Evolutionary conservation across 92 coral and sea anemone genomes (phyloP).

Genomic region (Anthopleura xanthogrammica): DNA sequence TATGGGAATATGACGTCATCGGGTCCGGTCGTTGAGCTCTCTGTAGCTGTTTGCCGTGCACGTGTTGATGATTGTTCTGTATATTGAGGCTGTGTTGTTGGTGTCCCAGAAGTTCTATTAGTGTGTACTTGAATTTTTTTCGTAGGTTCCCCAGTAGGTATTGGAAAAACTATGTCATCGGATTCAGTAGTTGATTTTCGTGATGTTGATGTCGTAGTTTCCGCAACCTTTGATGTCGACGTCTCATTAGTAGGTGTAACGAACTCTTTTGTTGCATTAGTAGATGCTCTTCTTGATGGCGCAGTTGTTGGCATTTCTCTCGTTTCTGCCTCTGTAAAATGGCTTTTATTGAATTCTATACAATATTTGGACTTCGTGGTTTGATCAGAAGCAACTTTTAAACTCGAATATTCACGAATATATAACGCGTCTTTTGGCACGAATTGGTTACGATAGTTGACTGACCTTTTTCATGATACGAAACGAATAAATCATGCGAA

Average conservation of each 20-base stretch:
- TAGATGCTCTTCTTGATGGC: neutral
- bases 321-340: conserved; percentile 20
- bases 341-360: conserved; percentile 11
- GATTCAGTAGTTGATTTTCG: neutral
- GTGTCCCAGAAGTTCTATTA: neutral
- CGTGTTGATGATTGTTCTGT: neutral
- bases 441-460: neutral
- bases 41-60: neutral
- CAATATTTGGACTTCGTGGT: neutral
- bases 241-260: neutral
- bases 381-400: neutral
- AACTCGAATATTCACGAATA: neutral
- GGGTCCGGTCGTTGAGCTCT: neutral
- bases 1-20: neutral
- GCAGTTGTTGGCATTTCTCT: conserved; percentile 15
- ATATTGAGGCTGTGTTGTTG: neutral
- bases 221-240: neutral
- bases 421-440: neutral
- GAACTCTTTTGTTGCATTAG: neutral
- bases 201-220: neutral
- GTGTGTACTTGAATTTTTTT: neutral
- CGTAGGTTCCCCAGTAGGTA: neutral
- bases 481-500: conserved; percentile 1
- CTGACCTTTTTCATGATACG: neutral
- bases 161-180: neutral